Percentiles rank a stretch among this genome's conserved stretches.
Conservation (phyloP, 2,113 vertebrate species). For the Megaceryle maxima region DNA sequence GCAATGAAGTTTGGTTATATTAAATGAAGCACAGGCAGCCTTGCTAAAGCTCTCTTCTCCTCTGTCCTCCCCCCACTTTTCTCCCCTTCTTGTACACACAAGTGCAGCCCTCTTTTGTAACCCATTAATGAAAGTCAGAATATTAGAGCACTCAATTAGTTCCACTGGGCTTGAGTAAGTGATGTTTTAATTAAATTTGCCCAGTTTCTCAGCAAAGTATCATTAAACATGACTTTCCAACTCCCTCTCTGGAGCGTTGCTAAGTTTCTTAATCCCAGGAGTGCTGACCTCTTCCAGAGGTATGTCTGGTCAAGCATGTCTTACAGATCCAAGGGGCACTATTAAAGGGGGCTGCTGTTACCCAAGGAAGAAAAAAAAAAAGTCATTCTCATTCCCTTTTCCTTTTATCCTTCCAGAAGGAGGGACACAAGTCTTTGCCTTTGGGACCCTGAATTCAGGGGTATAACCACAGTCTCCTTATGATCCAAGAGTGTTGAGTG, state of each 20-base stretch:
- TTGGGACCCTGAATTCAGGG: not conserved
- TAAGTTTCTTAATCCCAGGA: constrained; percentile 73
- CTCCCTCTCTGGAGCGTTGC: constrained; percentile 66
- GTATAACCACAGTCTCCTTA: not conserved
- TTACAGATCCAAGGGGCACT: constrained; percentile 55
- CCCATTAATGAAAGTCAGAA: constrained; percentile 75
- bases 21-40: constrained; percentile 34
- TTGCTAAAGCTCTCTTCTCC: constrained; percentile 35
- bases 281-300: constrained; percentile 61
- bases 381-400: not conserved
- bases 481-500: not conserved
- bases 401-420: not conserved
- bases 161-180: constrained; percentile 66
- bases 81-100: constrained; percentile 14
- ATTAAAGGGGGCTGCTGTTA: constrained; percentile 62
- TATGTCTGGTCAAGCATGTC: constrained; percentile 71
- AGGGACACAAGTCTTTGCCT: not conserved
- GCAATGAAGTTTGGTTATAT: constrained; percentile 44
- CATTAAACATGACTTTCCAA: constrained; percentile 75
- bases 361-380: not conserved
- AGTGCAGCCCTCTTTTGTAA: constrained; percentile 68
- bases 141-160: constrained; percentile 70
- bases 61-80: not conserved
- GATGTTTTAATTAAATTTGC: constrained; percentile 78
- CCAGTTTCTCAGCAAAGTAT: constrained; percentile 73